These are phyloP conservation scores for Leucophora obtusa DNA, from an alignment of 2,888 invertebrate species.

Conservation along the genomic window DNA sequence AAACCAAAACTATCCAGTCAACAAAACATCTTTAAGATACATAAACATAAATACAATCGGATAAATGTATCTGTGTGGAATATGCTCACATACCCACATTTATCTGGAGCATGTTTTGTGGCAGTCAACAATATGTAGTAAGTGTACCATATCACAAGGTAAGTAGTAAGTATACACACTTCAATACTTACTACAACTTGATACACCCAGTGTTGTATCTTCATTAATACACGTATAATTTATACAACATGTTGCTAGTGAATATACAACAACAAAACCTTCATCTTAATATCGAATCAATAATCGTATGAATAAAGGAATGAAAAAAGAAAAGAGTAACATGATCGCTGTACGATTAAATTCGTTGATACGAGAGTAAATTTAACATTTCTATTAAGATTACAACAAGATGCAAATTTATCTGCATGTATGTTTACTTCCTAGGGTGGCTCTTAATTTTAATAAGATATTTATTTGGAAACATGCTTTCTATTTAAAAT, in stretches of 20 bases:
- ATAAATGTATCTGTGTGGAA: slow-evolving; percentile 9
- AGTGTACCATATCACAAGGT: slow-evolving; percentile 33
- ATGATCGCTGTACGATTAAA: slow-evolving; percentile 61
- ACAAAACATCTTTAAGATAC: slow-evolving; percentile 58
- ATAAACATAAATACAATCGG: slow-evolving; percentile 9
- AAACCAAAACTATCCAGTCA: slow-evolving; percentile 19
- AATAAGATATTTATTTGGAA: no score
- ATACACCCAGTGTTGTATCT: slow-evolving; percentile 34
- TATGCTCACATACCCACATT: slow-evolving; percentile 7
- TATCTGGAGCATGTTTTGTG: slow-evolving; percentile 49
- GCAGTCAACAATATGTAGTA: slow-evolving; percentile 46
- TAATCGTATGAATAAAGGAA: slow-evolving; percentile 51
- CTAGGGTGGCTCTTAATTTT: no score
- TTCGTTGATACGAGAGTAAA: slow-evolving; percentile 59
- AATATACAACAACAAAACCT: slow-evolving; percentile 24
- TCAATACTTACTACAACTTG: neutral
- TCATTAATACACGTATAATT: slow-evolving; percentile 52
- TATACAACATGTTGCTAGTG: slow-evolving; percentile 33
- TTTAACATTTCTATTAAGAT: slow-evolving; percentile 68
- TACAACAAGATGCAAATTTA: slow-evolving; percentile 57
- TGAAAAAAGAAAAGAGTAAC: slow-evolving; percentile 32
- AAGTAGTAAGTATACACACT: slow-evolving; percentile 10
- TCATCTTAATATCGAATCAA: slow-evolving; percentile 56
- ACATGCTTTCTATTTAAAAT: no score
- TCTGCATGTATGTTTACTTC: neutral